Conservation (phyloP, 1,140 invertebrate species). For the Cydia splendana region DNA sequence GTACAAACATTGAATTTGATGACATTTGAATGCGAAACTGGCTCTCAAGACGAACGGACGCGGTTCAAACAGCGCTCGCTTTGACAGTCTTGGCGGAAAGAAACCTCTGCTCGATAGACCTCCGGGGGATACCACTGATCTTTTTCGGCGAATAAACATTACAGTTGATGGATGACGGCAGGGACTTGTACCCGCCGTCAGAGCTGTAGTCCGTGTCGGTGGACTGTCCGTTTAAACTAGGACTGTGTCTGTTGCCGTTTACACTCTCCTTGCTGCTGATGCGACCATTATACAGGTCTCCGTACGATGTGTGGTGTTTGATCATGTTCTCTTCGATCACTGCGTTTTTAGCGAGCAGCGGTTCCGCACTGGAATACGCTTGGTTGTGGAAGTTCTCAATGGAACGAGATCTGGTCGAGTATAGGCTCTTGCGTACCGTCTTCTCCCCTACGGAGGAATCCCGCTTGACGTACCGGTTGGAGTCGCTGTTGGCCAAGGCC, state of each 20-base stretch:
- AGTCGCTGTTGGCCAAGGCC: constrained; percentile 65
- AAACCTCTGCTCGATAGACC: constrained; percentile 72
- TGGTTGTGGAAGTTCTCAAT: constrained; percentile 77
- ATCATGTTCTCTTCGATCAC: constrained; percentile 62
- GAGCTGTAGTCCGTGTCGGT: constrained; percentile 78
- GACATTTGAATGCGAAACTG: neutral
- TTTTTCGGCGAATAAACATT: constrained; percentile 69
- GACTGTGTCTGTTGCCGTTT: constrained; percentile 69
- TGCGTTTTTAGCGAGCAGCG: constrained; percentile 48
- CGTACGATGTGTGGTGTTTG: constrained; percentile 76
- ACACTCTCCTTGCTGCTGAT: constrained; percentile 71
- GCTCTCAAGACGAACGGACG: neutral
- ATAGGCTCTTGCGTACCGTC: constrained; percentile 55
- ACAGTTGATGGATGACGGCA: constrained; percentile 76
- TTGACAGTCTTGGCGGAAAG: constrained; percentile 66
- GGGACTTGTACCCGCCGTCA: constrained; percentile 77
- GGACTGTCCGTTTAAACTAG: constrained; percentile 70
- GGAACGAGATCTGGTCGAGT: constrained; percentile 68
- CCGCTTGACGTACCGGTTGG: constrained; percentile 64
- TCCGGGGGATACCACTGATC: constrained; percentile 74
- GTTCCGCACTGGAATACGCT: constrained; percentile 51
- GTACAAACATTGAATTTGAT: constrained; percentile 1
- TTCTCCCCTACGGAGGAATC: constrained; percentile 64
- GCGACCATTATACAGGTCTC: constrained; percentile 70
- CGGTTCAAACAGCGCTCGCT: constrained; percentile 66